Conservation (phyloP, 2,888 invertebrate genomes). For the Drosophila fungiperda region DNA sequence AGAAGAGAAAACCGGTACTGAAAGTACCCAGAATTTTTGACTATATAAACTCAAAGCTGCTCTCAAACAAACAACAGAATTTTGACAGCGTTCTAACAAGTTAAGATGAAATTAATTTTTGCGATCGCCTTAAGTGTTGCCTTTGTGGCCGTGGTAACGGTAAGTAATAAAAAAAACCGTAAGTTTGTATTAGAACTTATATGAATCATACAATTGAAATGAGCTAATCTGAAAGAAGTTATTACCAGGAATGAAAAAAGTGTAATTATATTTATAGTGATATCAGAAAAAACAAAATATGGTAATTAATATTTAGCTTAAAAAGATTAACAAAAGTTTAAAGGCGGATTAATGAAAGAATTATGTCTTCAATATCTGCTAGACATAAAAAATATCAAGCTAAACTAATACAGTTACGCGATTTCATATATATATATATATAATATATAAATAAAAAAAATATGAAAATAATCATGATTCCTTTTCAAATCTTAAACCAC, state of each 20-base stretch:
- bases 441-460: not conserved
- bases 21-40: conserved; percentile 10
- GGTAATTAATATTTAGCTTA: not conserved
- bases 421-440: not conserved
- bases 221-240: not conserved
- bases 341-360: not conserved
- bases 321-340: too few species aligned
- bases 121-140: conserved; percentile 64
- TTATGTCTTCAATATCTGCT: not conserved
- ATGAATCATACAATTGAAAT: not conserved
- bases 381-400: not conserved
- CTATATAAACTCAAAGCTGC: conserved; percentile 61
- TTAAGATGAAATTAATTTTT: conserved; percentile 69
- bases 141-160: conserved; percentile 56
- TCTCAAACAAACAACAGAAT: conserved; percentile 49
- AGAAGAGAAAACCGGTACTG: conserved; percentile 59
- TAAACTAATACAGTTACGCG: not conserved
- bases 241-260: not conserved
- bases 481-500: not conserved
- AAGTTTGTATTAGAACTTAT: not conserved
- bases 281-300: not conserved
- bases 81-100: conserved; percentile 50
- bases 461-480: not conserved
- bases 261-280: not conserved
- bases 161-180: conserved; percentile 49